These are phyloP conservation scores for Heliconius hewitsoni DNA, from an alignment of 1,140 invertebrate species.

Conservation along the genomic window DNA sequence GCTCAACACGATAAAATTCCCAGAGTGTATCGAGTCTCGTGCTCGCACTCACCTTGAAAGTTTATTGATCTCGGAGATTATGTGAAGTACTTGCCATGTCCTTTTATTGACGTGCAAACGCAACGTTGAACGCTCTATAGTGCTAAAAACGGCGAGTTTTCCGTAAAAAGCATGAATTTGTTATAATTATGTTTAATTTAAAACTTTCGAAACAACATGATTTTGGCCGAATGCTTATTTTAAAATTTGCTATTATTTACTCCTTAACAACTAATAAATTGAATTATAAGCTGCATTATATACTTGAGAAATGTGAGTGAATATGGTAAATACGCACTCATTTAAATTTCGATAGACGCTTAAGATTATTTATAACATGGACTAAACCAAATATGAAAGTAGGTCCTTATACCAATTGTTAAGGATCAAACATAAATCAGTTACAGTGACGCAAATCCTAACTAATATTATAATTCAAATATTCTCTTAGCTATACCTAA, in stretches of 20 bases:
- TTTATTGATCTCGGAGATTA: slow-evolving; percentile 42
- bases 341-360: neutral
- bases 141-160: slow-evolving; percentile 1
- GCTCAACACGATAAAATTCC: slow-evolving; percentile 15
- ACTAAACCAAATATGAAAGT: neutral
- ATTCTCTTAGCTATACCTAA: slow-evolving; percentile 14
- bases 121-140: slow-evolving; percentile 22
- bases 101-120: slow-evolving; percentile 38
- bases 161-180: neutral
- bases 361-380: neutral
- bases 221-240: too few species aligned
- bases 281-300: too few species aligned
- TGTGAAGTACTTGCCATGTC: slow-evolving; percentile 40
- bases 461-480: slow-evolving; percentile 21
- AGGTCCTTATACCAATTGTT: neutral
- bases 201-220: neutral
- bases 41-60: slow-evolving; percentile 41
- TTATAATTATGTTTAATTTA: neutral
- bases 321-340: neutral
- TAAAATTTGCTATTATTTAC: too few species aligned
- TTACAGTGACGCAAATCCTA: neutral
- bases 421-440: slow-evolving; percentile 4
- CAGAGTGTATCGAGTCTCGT: slow-evolving; percentile 23
- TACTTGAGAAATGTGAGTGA: neutral
- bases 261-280: too few species aligned